Base-by-base conservation (phyloP, 2,113 vertebrate genomes). In the Barbus barbus region DNA sequence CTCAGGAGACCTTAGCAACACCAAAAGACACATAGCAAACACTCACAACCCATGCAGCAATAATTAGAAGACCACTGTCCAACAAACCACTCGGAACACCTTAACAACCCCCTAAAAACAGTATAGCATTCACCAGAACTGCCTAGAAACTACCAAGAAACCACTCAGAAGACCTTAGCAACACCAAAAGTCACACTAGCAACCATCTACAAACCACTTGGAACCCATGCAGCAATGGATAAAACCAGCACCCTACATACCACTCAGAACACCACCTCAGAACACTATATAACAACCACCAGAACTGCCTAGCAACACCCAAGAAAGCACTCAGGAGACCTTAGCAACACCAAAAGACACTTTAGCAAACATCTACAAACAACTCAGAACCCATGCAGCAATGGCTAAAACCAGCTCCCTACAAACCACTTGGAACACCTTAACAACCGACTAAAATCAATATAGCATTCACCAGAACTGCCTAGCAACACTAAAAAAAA, bases 381-480 rank as follows among this genome's bases (percentile, higher is more conserved):
- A 12, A 13, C 13, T 14, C 44, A 46, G 1, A 12, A 11, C 41
- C 41, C 41, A 44, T 44, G 41, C 41, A 44, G 41, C 2, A 22
- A 51, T 51, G 46, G 5, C 0, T 16, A 18, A 0, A 0, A 51
- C 46, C 46, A 44, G 0, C 9, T 0, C 1, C 13, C 12, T 46
- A 46, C 12, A 46, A 46, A 46, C 13, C 11, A 14, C 44, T 14
- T 13, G 1, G 4, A 46, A 46, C 13, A 13, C 44, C 13, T 48
- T 16, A 48, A 16, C 46, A 48, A 48, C 14, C 46, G 5, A 14
- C 46, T 48, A 18, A 0, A 4, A 48, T 16, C 46, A 46, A 3
- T 48, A 41, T 41, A 44, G 9, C 41, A 44, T 44, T 44, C 41
- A 44, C 41, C 41, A 11, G 0, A 44, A 44, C 41, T 44, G 9